Conservation (phyloP, 1,140 invertebrate species). For the Papilio aristodemus region DNA sequence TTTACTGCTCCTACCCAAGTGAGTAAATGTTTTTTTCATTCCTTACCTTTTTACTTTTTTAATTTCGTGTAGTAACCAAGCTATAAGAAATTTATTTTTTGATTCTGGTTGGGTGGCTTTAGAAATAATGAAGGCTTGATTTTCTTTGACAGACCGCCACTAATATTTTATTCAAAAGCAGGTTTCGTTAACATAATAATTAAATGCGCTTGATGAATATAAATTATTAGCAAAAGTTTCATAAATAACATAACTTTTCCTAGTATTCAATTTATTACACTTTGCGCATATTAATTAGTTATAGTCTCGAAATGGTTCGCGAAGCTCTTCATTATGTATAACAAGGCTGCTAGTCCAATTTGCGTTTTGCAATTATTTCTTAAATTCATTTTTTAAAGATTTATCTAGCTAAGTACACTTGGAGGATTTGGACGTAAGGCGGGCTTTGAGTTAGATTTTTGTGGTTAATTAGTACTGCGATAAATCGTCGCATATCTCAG, state of each 20-base stretch:
- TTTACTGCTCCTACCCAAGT: constrained; percentile 70
- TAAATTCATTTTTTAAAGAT: constrained; percentile 22
- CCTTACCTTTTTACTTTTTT: constrained; percentile 41
- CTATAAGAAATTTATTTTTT: constrained; percentile 55
- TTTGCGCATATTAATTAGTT: constrained; percentile 73
- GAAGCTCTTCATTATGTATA: constrained; percentile 33
- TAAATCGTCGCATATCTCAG: constrained; percentile 50
- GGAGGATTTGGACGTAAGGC: constrained; percentile 19
- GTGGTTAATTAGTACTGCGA: constrained; percentile 71
- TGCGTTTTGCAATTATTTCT: constrained; percentile 33
- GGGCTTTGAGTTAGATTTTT: constrained; percentile 65
- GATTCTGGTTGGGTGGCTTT: constrained; percentile 42
- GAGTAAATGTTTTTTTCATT: constrained; percentile 73
- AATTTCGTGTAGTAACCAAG: constrained; percentile 43
- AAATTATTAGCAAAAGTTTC: constrained; percentile 70
- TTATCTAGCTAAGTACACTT: constrained; percentile 12
- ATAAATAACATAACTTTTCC: constrained; percentile 72
- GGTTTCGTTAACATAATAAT: constrained; percentile 79
- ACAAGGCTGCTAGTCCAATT: constrained; percentile 32
- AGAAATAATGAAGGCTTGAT: constrained; percentile 67
- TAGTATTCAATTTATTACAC: constrained; percentile 70
- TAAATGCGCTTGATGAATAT: constrained; percentile 79
- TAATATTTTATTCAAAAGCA: constrained; percentile 79
- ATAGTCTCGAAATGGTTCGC: constrained; percentile 42
- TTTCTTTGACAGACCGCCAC: constrained; percentile 69